Percentiles rank a stretch among this genome's conserved stretches.
Conservation (phyloP, 1,140 invertebrate genomes). For the Bursaphelenchus mucronatus region DNA sequence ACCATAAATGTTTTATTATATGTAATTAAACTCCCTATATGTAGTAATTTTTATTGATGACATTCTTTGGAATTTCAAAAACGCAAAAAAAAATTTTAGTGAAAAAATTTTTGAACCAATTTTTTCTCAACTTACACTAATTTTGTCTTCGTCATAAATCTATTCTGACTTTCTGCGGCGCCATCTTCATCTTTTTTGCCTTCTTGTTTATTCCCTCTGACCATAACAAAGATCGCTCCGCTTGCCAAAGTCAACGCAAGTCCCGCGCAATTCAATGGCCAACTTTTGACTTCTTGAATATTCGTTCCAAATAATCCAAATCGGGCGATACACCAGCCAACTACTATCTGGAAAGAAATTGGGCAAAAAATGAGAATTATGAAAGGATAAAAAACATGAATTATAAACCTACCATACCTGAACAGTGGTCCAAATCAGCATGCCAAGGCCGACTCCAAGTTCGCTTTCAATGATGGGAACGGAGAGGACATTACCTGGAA, state of each 20-base stretch:
- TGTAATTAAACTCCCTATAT: no score
- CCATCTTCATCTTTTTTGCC: conserved; percentile 7
- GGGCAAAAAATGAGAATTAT: not conserved
- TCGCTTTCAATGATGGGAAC: conserved; percentile 29
- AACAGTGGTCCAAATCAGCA: conserved; percentile 35
- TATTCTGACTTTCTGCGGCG: not conserved
- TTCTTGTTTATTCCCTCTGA: conserved; percentile 24
- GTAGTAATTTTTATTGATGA: no score
- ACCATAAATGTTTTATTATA: no score
- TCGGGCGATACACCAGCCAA: conserved; percentile 55
- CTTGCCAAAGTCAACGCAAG: conserved; percentile 48
- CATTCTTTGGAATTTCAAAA: no score
- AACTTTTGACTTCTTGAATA: conserved; percentile 37
- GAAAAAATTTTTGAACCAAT: no score
- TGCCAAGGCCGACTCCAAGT: conserved; percentile 33
- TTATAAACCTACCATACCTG: conserved; percentile 18
- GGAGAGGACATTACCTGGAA: conserved; percentile 25
- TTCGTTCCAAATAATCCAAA: conserved; percentile 54
- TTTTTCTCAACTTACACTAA: conserved; percentile 6
- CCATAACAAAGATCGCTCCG: conserved; percentile 52
- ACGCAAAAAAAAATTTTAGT: no score
- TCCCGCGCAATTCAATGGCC: conserved; percentile 47
- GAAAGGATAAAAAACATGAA: conserved; percentile 1
- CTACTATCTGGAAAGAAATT: conserved; percentile 42
- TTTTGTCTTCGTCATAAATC: not conserved